Percentiles rank a stretch among this genome's conserved stretches.
phyloP scores from a whole-genome alignment of 2,888 invertebrate species.

The Agonopterix alstromeriana region DNA sequence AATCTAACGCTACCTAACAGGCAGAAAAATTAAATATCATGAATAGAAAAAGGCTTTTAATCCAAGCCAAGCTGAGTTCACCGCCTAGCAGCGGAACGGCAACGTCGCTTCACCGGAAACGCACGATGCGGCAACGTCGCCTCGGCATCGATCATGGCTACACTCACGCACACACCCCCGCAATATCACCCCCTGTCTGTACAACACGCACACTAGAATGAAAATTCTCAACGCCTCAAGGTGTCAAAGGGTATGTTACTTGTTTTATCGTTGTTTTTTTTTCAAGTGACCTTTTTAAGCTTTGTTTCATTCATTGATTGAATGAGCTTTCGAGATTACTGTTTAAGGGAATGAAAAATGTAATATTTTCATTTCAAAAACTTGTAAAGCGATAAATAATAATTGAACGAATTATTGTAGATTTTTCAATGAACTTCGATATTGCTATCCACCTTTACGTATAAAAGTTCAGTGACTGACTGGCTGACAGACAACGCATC shows the following conservation, averaged over 20 bases:
- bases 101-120: slow-evolving; percentile 76
- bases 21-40: slow-evolving; percentile 17
- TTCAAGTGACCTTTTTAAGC: too few species aligned
- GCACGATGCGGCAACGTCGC: slow-evolving; percentile 80
- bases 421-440: too few species aligned
- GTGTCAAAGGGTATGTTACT: slow-evolving; percentile 8
- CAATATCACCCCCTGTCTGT: slow-evolving; percentile 5
- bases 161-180: neutral
- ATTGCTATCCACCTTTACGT: too few species aligned
- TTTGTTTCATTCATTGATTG: too few species aligned
- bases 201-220: slow-evolving; percentile 8
- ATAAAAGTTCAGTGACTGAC: too few species aligned
- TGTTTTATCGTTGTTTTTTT: too few species aligned
- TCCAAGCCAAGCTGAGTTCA: slow-evolving; percentile 38
- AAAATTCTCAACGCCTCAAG: slow-evolving; percentile 24
- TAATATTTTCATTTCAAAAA: too few species aligned
- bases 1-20: neutral
- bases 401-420: too few species aligned
- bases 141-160: slow-evolving; percentile 77
- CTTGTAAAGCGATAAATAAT: too few species aligned
- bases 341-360: too few species aligned
- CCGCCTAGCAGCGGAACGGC: slow-evolving; percentile 45
- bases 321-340: too few species aligned
- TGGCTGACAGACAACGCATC: too few species aligned
- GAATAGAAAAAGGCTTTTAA: slow-evolving; percentile 32